Percentiles rank a stretch among this genome's conserved stretches.
Conservation (phyloP, 2,797 vertebrate species). For the Sardinella longiceps region DNA sequence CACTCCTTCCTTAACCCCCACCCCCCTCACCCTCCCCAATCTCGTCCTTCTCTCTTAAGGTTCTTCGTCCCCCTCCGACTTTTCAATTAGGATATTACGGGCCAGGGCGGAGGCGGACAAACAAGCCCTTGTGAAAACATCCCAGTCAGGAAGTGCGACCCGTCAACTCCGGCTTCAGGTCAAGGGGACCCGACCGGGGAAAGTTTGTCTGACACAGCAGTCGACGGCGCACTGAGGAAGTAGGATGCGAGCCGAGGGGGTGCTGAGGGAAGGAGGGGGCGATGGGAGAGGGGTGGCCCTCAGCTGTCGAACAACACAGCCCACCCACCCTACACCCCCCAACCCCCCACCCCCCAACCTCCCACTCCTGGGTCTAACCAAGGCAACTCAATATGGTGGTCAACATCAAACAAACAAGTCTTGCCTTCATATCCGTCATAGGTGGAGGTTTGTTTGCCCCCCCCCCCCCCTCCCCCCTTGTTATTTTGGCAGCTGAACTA, state of each 20-base stretch:
- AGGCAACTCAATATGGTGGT: conserved; percentile 6
- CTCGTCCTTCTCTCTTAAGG: not conserved
- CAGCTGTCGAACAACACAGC: not conserved
- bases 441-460: not conserved
- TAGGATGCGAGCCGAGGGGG: not conserved
- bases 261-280: not conserved
- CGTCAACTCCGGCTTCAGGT: conserved; percentile 39
- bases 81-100: conserved; percentile 55
- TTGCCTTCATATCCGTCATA: not conserved
- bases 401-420: conserved; percentile 21
- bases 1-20: not conserved
- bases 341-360: not conserved
- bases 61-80: conserved; percentile 27
- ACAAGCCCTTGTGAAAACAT: conserved; percentile 23
- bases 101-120: not conserved
- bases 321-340: not conserved
- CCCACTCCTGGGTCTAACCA: not conserved
- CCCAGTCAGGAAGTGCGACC: conserved; percentile 23
- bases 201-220: conserved; percentile 39
- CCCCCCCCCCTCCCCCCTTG: not conserved
- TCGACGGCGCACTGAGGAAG: conserved; percentile 8
- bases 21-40: not conserved
- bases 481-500: conserved; percentile 34
- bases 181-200: conserved; percentile 44
- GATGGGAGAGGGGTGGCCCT: not conserved